Base-by-base conservation (phyloP, 2,113 vertebrate genomes). In the Rhinopomastus cyanomelas region DNA sequence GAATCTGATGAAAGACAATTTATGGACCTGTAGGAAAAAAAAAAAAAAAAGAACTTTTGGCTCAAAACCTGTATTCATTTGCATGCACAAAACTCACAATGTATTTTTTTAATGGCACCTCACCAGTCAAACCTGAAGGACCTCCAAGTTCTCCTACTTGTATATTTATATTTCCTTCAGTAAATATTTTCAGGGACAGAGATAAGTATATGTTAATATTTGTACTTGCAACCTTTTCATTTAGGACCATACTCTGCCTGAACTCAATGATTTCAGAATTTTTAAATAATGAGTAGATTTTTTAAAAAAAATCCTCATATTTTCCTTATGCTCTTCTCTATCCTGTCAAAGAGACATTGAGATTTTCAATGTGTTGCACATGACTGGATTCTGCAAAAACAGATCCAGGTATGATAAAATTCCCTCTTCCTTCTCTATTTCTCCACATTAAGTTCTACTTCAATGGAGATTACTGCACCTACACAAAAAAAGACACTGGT, bases 381-480 rank as follows among this genome's bases (percentile, higher is more conserved):
- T 59, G 36, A 39, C 3, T 6, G 22, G 13, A 42, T 78, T 20
- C 65, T 17, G 67, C 56, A 44, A 72, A 87, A 75, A 1, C 19
- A 51, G 17, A 72, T 14, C 2, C 29, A 68, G 34, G 30, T 27
- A 32, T 8, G 81, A 67, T 12, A 68, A 4, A 56, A 27, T 61
- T 66, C 23, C 44, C 4, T 48, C 16, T 66, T 77, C n/a, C 26
- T 44, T 36, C 42, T 61, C 2, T 1, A 46, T 49, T 91, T 88
- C 90, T 90, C 90, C 65, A 53, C 6, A n/a, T 66, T 8, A 53
- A 60, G 9, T 56, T 83, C 46, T 92, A 14, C 51, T 73, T 92
- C 42, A 69, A 9, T 68, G 19, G 48, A 56, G 34, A 83, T 11
- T 42, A 69, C 3, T 65, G 4, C 8, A 46, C 32, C 30, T 65